phyloP scores from a whole-genome alignment of 2,113 vertebrate species.

The Coreoperca whiteheadi region DNA sequence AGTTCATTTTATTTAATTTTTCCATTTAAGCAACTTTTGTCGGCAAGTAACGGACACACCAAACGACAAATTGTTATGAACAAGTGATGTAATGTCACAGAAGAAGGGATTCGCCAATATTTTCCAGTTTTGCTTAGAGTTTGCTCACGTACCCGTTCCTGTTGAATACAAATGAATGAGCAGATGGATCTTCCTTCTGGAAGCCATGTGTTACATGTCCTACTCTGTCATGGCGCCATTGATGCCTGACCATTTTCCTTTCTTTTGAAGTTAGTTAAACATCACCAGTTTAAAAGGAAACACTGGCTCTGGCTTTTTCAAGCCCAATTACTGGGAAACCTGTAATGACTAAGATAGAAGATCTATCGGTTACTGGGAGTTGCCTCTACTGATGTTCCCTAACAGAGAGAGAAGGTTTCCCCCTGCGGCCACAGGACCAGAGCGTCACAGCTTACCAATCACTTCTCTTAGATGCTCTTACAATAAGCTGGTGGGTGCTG shows the following conservation, averaged over 20 bases:
- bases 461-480: conserved; percentile 44
- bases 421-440: conserved; percentile 58
- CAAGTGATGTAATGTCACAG: neutral
- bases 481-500: conserved; percentile 42
- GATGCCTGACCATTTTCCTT: conserved; percentile 27
- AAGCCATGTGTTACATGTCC: conserved; percentile 53
- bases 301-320: neutral
- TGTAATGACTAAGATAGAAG: conserved; percentile 39
- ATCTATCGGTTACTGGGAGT: conserved; percentile 59
- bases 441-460: conserved; percentile 72
- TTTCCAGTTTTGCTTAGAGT: conserved; percentile 13
- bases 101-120: neutral
- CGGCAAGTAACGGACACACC: neutral
- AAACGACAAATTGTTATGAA: neutral
- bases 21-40: neutral
- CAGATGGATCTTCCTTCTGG: conserved; percentile 58
- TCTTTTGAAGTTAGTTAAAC: conserved; percentile 47
- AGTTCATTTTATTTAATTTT: neutral
- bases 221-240: conserved; percentile 27
- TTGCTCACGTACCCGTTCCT: conserved; percentile 23
- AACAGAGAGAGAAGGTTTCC: conserved; percentile 69
- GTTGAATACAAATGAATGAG: conserved; percentile 39
- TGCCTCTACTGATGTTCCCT: conserved; percentile 61
- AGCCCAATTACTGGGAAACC: conserved; percentile 31
- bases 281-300: conserved; percentile 33